Evolutionary conservation across 2,113 vertebrate genomes (phyloP).

Genomic region (Paedocypris sp.): DNA sequence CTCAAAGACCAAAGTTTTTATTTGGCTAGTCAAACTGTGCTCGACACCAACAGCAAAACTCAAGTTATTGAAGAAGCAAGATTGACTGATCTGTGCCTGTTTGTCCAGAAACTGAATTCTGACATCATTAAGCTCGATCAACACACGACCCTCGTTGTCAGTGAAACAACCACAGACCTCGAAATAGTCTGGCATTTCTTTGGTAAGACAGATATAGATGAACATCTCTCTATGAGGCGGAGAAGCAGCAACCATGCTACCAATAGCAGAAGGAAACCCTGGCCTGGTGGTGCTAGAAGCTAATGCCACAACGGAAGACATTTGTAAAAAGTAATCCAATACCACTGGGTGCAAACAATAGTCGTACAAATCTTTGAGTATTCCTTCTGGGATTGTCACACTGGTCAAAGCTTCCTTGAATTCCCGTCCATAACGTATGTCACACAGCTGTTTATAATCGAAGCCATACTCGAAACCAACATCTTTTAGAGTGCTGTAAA

Average conservation of each 20-base stretch:
- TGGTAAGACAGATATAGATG: conserved; percentile 64
- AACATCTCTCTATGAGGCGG: conserved; percentile 67
- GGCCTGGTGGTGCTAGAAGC: conserved; percentile 32
- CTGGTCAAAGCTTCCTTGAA: conserved; percentile 67
- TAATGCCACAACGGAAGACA: conserved; percentile 54
- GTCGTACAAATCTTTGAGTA: conserved; percentile 53
- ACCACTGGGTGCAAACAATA: conserved; percentile 72
- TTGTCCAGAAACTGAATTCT: conserved; percentile 56
- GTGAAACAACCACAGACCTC: conserved; percentile 75
- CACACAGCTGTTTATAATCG: conserved; percentile 59
- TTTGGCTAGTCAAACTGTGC: conserved; percentile 19
- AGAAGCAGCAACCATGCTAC: conserved; percentile 56
- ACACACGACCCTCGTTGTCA: conserved; percentile 56
- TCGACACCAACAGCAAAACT: conserved; percentile 31
- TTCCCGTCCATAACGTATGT: conserved; percentile 62
- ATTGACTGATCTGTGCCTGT: conserved; percentile 43
- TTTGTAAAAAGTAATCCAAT: conserved; percentile 75
- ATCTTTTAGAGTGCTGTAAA: conserved; percentile 62
- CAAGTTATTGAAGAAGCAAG: conserved; percentile 67
- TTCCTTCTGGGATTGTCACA: conserved; percentile 57
- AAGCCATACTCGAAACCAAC: conserved; percentile 69
- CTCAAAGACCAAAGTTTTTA: conserved; percentile 68
- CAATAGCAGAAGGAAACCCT: conserved; percentile 69
- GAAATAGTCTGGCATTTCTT: conserved; percentile 51
- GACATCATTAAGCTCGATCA: conserved; percentile 66